Percentiles rank a stretch among this genome's conserved stretches.
These are phyloP conservation scores for cattle (Bos taurus) DNA, from an alignment of 2,113 vertebrate species.

Conservation along the genomic window DNA sequence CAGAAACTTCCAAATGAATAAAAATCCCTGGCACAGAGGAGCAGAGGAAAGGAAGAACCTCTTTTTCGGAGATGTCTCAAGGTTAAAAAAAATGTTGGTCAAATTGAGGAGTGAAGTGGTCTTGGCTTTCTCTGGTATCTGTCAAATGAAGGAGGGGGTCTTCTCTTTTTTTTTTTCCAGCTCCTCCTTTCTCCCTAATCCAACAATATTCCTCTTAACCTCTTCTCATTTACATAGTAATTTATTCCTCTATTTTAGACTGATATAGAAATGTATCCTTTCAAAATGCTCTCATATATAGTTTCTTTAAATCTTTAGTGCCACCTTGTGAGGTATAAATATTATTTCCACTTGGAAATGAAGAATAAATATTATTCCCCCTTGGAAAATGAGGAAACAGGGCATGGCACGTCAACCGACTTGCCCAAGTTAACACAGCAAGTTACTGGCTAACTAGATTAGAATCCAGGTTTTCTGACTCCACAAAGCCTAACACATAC, in stretches of 20 bases:
- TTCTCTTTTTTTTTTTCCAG: background rate
- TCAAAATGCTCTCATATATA: background rate
- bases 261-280: background rate
- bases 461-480: background rate
- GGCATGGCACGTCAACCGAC: background rate
- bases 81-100: background rate
- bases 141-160: background rate
- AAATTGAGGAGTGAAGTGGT: background rate
- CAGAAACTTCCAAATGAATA: background rate
- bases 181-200: background rate
- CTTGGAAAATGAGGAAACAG: background rate
- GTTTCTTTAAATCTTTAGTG: conserved; percentile 30
- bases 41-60: background rate
- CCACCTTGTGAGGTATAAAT: conserved; percentile 2
- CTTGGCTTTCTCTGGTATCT: background rate
- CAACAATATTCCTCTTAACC: background rate
- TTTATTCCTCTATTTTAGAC: background rate
- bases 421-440: background rate
- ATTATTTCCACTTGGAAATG: conserved; percentile 9
- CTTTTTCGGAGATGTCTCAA: background rate
- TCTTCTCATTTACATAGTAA: background rate
- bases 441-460: background rate
- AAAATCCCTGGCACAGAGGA: background rate
- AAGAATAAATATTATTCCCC: background rate
- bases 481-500: background rate